Evolutionary conservation across 92 coral and sea anemone species (phyloP), one percentile per base, ranked within the genome.

Genomic region (Blastomussa wellsi): DNA sequence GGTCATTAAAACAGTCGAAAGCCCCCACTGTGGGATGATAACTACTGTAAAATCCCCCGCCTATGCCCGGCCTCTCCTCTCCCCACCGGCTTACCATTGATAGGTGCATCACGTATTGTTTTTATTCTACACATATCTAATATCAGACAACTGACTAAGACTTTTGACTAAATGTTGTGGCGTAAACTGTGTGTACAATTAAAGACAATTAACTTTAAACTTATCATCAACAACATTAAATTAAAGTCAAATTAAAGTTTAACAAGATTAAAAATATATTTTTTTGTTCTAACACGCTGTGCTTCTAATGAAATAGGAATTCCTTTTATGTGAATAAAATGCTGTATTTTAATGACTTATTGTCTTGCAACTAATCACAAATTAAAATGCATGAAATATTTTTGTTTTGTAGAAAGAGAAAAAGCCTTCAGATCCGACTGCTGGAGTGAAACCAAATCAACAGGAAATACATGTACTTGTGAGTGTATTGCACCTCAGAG

Each of bases 391-490:
- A 22, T 57, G 10, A 57, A 57, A 8, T 13, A 5, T 57, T 57
- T 5, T 57, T 49, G 57, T 42, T 49, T 66, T 68, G 77, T 47
- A 85, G 88, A 85, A 85, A 35, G 88, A 67, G 35, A 85, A 85
- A 68, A 85, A 85, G 59, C 88, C 83, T 22, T 48, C 88, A 31
- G 88, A 77, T 38, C 88, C 88, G 2, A 24, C 77, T 47, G 83
- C 31, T 36, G 88, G 68, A 0, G 88, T 41, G 2, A 69, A 77
- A 78, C 82, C 88, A 37, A 67, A 53, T 64, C 83, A 77, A 68
- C 83, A 67, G 48, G 83, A 85, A 2, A 42, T 85, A 51, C 16
- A 77, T 74, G 88, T 85, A 51, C 16, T 85, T 74, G 88, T 85
- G 37, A 76, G 88, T 85, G 13, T 9, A 8, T 44, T n/a, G 32